phyloP scores from a whole-genome alignment of 1,140 invertebrate species.

The Penaeus indicus region DNA sequence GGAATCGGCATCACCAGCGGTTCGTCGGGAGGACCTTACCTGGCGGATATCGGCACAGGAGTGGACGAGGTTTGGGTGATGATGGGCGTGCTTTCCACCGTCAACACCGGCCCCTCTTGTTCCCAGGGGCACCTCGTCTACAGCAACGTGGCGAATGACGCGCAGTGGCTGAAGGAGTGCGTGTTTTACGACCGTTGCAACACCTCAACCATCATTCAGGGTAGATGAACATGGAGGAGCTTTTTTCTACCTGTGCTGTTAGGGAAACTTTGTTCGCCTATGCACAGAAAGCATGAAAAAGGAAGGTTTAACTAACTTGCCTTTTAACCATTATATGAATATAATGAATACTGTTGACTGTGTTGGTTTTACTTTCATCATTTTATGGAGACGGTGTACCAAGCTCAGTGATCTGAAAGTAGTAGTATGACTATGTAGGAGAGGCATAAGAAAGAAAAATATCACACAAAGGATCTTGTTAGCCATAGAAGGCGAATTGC shows the following conservation, averaged over 20 bases:
- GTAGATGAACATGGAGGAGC: neutral
- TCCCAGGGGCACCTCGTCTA: constrained; percentile 23
- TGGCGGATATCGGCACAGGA: constrained; percentile 7
- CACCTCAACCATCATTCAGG: neutral
- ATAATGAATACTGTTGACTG: too few species aligned
- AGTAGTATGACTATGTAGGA: too few species aligned
- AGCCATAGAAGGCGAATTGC: too few species aligned
- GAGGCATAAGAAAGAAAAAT: too few species aligned
- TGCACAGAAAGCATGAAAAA: too few species aligned
- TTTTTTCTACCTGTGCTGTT: neutral
- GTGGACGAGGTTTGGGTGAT: constrained; percentile 28
- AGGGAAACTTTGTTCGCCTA: too few species aligned
- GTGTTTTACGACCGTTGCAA: neutral
- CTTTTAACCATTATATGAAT: too few species aligned
- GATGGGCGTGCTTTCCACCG: constrained; percentile 2
- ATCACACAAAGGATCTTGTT: too few species aligned
- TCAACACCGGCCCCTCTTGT: neutral
- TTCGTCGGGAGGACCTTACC: constrained; percentile 23
- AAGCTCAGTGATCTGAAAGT: too few species aligned
- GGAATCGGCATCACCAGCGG: neutral
- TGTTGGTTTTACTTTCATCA: too few species aligned
- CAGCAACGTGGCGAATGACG: neutral
- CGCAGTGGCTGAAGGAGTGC: constrained; percentile 27
- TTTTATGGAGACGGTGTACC: too few species aligned
- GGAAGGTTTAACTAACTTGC: too few species aligned